Evolutionary conservation across 2,113 vertebrate genomes (phyloP).

Genomic region (Stercorarius parasiticus): DNA sequence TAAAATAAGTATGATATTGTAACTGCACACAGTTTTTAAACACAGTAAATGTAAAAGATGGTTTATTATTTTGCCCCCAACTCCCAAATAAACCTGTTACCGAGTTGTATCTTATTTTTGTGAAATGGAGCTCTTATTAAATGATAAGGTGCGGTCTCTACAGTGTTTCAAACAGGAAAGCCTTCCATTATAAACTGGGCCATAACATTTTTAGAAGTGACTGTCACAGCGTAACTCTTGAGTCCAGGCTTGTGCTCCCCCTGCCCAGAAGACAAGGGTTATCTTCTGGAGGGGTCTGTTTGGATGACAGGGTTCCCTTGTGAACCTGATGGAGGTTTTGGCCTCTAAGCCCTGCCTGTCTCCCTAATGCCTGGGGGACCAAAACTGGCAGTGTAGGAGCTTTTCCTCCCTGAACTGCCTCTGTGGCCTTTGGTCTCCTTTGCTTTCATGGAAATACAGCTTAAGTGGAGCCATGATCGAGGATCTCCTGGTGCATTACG

Average conservation of each 20-base stretch:
- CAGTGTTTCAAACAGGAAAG: rapidly evolving
- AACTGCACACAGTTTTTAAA: not conserved
- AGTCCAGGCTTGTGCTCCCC: not conserved
- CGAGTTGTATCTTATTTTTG: not conserved
- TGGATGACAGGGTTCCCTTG: not conserved
- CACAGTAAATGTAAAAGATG: not conserved
- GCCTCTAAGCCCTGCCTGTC: not conserved
- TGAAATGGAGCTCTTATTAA: not conserved
- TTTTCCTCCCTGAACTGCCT: not conserved
- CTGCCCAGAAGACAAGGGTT: not conserved
- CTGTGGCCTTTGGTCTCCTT: not conserved
- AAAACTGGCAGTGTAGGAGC: not conserved
- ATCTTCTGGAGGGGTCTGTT: not conserved
- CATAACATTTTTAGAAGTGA: rapidly evolving
- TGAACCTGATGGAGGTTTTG: not conserved
- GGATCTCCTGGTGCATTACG: not conserved
- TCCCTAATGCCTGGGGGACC: not conserved
- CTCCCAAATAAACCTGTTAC: not conserved
- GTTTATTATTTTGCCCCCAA: rapidly evolving
- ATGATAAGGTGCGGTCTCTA: not conserved
- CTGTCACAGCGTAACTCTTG: not conserved
- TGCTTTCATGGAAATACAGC: not conserved
- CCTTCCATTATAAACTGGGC: rapidly evolving
- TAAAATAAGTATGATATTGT: rapidly evolving
- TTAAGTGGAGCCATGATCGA: not conserved